Evolutionary conservation across 2,113 vertebrate genomes (phyloP), one percentile per base, ranked within the genome.

Genomic region (Caranx ignobilis): DNA sequence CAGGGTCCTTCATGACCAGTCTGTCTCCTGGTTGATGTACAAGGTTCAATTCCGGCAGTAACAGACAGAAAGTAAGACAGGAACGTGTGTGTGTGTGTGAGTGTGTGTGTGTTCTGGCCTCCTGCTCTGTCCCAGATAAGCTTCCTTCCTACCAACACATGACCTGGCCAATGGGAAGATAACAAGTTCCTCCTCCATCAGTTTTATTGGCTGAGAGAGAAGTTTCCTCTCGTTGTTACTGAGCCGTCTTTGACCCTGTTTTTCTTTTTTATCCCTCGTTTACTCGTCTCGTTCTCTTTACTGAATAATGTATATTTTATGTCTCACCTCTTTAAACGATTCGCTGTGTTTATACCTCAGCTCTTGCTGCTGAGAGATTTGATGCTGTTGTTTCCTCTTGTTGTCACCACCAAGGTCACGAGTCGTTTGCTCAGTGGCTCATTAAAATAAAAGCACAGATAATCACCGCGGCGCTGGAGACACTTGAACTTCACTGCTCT

Each of bases 51-150:
- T 56, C 11, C 48, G 37, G 26, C 35, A 11, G 48, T 39, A 21
- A 10, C 11, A 45, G n/a, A 72, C 18, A 31, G 11, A 45, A 15
- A 16, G 45, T 37, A 7, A 16, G 12, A 2, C 26, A 26, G 26
- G 26, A 26, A 1, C 1, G 54, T 71, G 19, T 45, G 26, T 70
- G 59, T 45, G 57, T 64, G 59, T 15, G 77, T 56, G 56, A 52
- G 52, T 31, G 39, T 8, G 26, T 39, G 61, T 15, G 37, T 21
- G 16, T 57, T 31, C n/a, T 10, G 4, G n/a, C 39, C 47, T 63
- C 34, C 71, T 60, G 43, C 19, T 86, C 64, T 50, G 11, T 71
- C 45, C 67, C 45, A 61, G 84, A 85, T 87, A 85, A 86, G 86
- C 69, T 60, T 75, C 47, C 63, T 72, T 64, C 54, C 72, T 85